These are phyloP conservation scores for Bursaphelenchus okinawaensis DNA, from an alignment of 2,888 invertebrate genomes.

Conservation along the genomic window DNA sequence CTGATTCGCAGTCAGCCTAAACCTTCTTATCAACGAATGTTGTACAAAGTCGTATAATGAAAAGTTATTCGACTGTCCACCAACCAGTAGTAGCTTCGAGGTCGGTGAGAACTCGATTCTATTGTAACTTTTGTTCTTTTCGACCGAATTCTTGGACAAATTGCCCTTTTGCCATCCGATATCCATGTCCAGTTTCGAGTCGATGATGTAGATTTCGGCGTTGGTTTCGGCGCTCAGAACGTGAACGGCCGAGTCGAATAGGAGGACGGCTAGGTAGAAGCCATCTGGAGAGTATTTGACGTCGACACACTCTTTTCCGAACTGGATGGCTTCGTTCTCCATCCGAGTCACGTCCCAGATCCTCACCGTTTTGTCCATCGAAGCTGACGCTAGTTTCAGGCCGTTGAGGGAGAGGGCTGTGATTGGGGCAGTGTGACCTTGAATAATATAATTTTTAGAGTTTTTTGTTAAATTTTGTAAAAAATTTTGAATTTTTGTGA, in stretches of 20 bases:
- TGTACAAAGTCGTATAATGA: constrained; percentile 85
- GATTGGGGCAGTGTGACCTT: constrained; percentile 79
- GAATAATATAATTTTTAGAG: too few relatives aligned
- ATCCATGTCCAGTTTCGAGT: constrained; percentile 82
- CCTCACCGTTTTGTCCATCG: constrained; percentile 87
- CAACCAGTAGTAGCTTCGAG: constrained; percentile 81
- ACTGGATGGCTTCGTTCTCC: constrained; percentile 28
- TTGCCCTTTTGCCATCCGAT: constrained; percentile 74
- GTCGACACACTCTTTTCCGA: constrained; percentile 63
- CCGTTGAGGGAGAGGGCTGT: constrained; percentile 59
- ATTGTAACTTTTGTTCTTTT: constrained; percentile 67
- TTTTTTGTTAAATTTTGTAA: too few relatives aligned
- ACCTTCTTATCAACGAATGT: constrained; percentile 79
- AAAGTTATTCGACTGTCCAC: constrained; percentile 85
- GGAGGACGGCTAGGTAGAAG: constrained; percentile 82
- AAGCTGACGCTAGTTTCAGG: constrained; percentile 68
- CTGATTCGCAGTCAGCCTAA: constrained; percentile 85
- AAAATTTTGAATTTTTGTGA: too few relatives aligned
- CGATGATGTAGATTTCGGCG: constrained; percentile 70
- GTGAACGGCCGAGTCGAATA: constrained; percentile 77
- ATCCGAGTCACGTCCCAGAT: constrained; percentile 85
- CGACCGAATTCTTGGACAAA: constrained; percentile 77
- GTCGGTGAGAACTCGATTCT: constrained; percentile 88
- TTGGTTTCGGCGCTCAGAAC: constrained; percentile 69
- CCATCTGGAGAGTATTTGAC: constrained; percentile 85